Conservation (phyloP, 53 echinoderm and acorn worm species). For the Luidia sarsii region DNA sequence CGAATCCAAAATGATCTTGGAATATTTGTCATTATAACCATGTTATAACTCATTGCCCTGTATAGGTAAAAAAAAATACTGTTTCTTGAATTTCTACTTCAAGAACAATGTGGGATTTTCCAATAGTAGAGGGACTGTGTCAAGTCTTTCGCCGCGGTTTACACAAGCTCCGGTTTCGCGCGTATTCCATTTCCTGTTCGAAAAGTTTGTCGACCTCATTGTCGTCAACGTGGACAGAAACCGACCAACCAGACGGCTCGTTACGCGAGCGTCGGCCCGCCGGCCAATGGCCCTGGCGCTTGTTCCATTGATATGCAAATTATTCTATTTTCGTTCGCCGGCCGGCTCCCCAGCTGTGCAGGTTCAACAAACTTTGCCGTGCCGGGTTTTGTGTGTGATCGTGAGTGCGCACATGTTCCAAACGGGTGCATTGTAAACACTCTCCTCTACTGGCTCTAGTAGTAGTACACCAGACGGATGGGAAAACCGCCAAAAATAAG, state of each 20-base stretch:
- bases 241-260: slow-evolving; percentile 25
- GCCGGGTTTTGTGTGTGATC: too few species aligned
- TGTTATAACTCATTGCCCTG: too few species aligned
- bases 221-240: neutral
- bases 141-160: too few species aligned
- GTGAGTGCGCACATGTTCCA: too few species aligned
- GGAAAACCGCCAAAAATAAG: neutral
- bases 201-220: slow-evolving; percentile 52
- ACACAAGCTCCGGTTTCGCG: slow-evolving; percentile 4
- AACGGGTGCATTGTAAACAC: too few species aligned
- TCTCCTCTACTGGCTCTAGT: neutral
- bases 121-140: too few species aligned
- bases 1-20: too few species aligned
- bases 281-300: slow-evolving; percentile 4
- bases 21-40: too few species aligned
- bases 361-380: slow-evolving; percentile 47
- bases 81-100: too few species aligned
- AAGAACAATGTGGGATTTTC: too few species aligned
- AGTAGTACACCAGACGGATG: neutral
- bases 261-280: neutral
- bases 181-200: slow-evolving; percentile 1
- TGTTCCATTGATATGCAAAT: slow-evolving; percentile 19
- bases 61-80: too few species aligned
- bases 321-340: neutral
- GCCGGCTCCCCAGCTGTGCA: slow-evolving; percentile 25